A percentile compares a stretch with the other conserved stretches of the same genome.
Evolutionary conservation across 1,140 invertebrate species (phyloP).

Genomic region (Pogonomyrmex californicus): DNA sequence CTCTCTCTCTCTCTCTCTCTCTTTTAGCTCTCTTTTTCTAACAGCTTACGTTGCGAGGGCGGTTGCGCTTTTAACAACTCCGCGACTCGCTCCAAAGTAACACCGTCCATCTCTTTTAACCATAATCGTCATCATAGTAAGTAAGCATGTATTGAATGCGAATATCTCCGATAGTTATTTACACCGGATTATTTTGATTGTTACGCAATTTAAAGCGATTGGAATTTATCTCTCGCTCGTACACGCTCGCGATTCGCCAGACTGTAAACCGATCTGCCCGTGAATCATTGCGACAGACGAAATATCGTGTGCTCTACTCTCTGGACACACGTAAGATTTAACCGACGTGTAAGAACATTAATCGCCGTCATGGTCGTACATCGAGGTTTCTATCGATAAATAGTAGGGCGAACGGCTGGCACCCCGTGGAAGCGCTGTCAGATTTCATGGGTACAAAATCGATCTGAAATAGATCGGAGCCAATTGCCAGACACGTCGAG

Average conservation of each 20-base stretch:
- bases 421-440: slow-evolving; percentile 14
- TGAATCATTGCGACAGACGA: slow-evolving; percentile 49
- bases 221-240: slow-evolving; percentile 4
- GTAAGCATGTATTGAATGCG: background rate
- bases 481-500: background rate
- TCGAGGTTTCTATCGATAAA: slow-evolving; percentile 37
- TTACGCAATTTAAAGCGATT: background rate
- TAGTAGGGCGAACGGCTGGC: background rate
- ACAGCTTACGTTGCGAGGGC: background rate
- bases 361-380: slow-evolving; percentile 32
- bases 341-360: slow-evolving; percentile 52
- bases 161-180: background rate
- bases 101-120: background rate
- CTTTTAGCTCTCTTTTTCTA: background rate
- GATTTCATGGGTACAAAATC: slow-evolving; percentile 16
- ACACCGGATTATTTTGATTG: background rate
- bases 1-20: too few species aligned
- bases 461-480: slow-evolving; percentile 32
- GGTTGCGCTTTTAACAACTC: background rate
- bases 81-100: background rate
- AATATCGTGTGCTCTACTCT: slow-evolving; percentile 24
- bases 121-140: background rate
- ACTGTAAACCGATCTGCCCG: background rate
- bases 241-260: background rate
- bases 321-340: slow-evolving; percentile 20